Evolutionary conservation across 2,797 vertebrate species (phyloP).

Genomic region (Falco berigora): DNA sequence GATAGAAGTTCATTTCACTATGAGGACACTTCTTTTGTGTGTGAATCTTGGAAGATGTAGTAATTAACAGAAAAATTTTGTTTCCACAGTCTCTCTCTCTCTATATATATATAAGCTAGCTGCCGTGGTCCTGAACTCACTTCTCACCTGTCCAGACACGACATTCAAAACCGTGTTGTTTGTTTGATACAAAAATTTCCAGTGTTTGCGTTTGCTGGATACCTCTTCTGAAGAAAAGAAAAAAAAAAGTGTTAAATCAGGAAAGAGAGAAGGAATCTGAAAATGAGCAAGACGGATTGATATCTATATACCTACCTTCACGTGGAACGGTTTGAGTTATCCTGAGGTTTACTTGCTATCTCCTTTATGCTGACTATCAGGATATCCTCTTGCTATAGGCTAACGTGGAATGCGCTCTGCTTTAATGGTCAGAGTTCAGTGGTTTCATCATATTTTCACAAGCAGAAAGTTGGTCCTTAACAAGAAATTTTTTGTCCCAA

Average conservation of each 20-base stretch:
- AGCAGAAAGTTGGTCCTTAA: background rate
- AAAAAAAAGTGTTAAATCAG: background rate
- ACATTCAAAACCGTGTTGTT: background rate
- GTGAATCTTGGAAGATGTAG: background rate
- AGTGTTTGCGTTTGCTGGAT: background rate
- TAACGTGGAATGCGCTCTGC: background rate
- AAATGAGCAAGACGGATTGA: background rate
- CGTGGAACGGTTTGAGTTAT: background rate
- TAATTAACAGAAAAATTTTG: background rate
- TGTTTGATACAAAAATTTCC: background rate
- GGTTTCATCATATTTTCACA: conserved; percentile 13
- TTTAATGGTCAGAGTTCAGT: conserved; percentile 8
- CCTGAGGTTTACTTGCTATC: background rate
- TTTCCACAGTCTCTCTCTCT: background rate
- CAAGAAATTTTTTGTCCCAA: background rate
- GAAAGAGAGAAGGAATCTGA: background rate
- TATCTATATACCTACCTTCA: background rate
- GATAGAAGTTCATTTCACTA: background rate
- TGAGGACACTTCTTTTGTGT: background rate
- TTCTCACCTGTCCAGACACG: background rate
- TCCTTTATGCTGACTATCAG: background rate
- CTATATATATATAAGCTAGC: background rate
- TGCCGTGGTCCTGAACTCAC: background rate
- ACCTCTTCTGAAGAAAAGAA: background rate
- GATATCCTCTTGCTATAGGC: background rate